phyloP scores from a whole-genome alignment of 2,797 vertebrate genomes.

The Sphenodon punctatus region DNA sequence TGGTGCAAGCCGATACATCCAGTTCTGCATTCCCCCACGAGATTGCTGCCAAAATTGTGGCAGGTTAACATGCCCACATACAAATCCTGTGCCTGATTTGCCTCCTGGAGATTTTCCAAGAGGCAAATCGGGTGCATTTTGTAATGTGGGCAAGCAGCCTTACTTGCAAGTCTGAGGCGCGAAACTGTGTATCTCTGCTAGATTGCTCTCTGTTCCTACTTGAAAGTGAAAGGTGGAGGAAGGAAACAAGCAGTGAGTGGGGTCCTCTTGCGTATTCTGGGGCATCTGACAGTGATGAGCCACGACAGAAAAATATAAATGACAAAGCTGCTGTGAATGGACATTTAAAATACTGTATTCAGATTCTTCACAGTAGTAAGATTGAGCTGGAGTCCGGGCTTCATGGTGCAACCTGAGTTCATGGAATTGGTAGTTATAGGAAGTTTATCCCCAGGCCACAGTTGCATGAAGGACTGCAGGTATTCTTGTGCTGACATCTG shows the following conservation, averaged over 20 bases:
- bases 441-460: not conserved
- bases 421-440: not conserved
- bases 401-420: fast-evolving
- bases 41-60: too few species aligned
- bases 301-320: not conserved
- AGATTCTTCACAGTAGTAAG: not conserved
- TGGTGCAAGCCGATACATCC: too few species aligned
- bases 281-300: too few species aligned
- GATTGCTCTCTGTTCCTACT: not conserved
- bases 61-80: too few species aligned
- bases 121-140: too few species aligned
- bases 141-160: too few species aligned
- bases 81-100: too few species aligned
- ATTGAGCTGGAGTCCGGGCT: not conserved
- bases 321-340: not conserved
- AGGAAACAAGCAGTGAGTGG: not conserved
- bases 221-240: not conserved
- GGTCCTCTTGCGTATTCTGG: not conserved
- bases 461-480: not conserved
- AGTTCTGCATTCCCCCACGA: too few species aligned
- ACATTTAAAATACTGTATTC: not conserved
- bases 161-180: not conserved
- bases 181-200: not conserved
- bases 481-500: fast-evolving
- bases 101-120: too few species aligned